Evolutionary conservation across 2,888 invertebrate species (phyloP), one percentile per base, ranked within the genome.

Genomic region (Phengaris arion): DNA sequence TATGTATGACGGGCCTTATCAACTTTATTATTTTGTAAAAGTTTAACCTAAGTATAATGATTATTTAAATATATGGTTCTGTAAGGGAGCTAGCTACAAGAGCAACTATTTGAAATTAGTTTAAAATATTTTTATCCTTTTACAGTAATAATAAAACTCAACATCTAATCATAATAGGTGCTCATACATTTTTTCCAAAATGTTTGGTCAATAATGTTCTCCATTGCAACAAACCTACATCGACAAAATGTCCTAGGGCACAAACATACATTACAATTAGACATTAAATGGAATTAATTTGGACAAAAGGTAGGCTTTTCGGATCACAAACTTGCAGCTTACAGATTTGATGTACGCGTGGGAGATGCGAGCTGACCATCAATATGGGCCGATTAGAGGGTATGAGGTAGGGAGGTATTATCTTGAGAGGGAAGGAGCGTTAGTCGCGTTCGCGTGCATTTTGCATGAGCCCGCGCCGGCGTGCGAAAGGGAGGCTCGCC

Each of bases 371-470:
- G 82, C 80, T 85, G 85, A 84, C 85, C 86, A 85, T 84, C 83
- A 82, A 84, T 83, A 84, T 80, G 79, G 74, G 79, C 81, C 82
- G 83, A 85, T 83, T 81, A 82, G 82, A 82, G 81, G 81, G 80
- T 74, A 74, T 74, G 74, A 70, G 77, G 79, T 77, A 82, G 85
- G 83, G 83, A 83, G 83, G 86, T 85, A 87, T 90, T 89, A 89
- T 90, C 91, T 90, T 89, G 87, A 88, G 87, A 87, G 88, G 83
- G 84, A 86, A 86, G 84, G 85, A 83, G 85, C 85, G 85, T 85
- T 87, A 87, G 86, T 87, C 86, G 87, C 85, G 83, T 84, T 83
- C 85, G 85, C 87, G 85, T 93, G 88, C 88, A 92, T 92, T 91
- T 93, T 92, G 89, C 86, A 93, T 91, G 91, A 91, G 81, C 79